A percentile compares a stretch with the other conserved stretches of the same genome.
Conservation (phyloP, 1,140 invertebrate genomes). For the Sycophaga agraensis region DNA sequence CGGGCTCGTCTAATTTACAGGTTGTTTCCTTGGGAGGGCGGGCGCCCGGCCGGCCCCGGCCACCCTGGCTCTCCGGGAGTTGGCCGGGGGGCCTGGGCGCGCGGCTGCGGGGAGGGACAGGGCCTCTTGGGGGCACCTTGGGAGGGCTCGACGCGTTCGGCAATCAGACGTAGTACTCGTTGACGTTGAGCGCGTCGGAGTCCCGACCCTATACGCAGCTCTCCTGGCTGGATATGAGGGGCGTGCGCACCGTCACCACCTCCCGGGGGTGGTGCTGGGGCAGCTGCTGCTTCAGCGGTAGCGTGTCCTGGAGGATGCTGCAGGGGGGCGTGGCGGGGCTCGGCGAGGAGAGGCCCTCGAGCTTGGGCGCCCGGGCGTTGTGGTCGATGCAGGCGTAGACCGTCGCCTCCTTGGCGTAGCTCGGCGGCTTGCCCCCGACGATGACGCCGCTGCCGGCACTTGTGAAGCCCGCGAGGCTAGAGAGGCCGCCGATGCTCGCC, state of each 20-base stretch:
- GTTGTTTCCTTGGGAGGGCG: too few relatives aligned
- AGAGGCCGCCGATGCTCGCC: slow-evolving; percentile 39
- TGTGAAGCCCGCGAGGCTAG: slow-evolving; percentile 45
- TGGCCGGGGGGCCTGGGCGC: too few relatives aligned
- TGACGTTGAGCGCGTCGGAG: slow-evolving; percentile 56
- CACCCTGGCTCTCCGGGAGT: too few relatives aligned
- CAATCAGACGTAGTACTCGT: slow-evolving; percentile 58
- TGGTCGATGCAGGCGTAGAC: slow-evolving; percentile 74
- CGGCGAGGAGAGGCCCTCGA: slow-evolving; percentile 37
- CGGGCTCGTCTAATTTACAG: too few relatives aligned
- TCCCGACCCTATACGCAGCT: slow-evolving; percentile 75
- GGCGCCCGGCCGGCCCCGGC: too few relatives aligned
- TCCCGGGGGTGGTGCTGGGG: slow-evolving; percentile 61
- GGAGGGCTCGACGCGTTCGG: slow-evolving; percentile 42
- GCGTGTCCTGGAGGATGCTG: slow-evolving; percentile 4
- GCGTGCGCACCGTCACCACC: slow-evolving; percentile 80
- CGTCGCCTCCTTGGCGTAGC: slow-evolving; percentile 57
- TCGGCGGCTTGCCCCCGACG: slow-evolving; percentile 47
- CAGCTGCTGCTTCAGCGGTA: slow-evolving; percentile 5
- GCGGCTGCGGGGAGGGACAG: too few relatives aligned
- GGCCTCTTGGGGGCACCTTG: neutral
- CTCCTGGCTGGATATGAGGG: slow-evolving; percentile 79
- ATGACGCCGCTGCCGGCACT: slow-evolving; percentile 46
- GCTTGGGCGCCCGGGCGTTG: slow-evolving; percentile 41
- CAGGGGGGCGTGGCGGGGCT: slow-evolving; percentile 29